Conservation (phyloP, 1,140 invertebrate genomes). For the Caenorhabditis elegans region DNA sequence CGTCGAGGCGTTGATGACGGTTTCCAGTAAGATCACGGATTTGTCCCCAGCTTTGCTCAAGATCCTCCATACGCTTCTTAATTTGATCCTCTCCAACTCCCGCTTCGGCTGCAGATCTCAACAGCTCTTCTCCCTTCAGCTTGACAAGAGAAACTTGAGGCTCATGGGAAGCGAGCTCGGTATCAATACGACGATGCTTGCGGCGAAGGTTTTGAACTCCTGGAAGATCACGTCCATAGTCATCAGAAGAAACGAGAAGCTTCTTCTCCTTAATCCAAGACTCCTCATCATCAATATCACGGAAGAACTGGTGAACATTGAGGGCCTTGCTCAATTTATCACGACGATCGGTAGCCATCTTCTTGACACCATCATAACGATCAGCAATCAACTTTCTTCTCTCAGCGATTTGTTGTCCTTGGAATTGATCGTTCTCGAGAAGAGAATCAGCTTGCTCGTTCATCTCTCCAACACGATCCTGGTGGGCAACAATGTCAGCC, state of each 20-base stretch:
- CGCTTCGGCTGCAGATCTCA: conserved; percentile 90
- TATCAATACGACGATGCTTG: conserved; percentile 94
- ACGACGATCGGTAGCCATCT: conserved; percentile 76
- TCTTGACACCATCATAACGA: conserved; percentile 75
- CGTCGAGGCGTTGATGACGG: conserved; percentile 63
- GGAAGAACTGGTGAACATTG: conserved; percentile 97
- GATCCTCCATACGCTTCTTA: conserved; percentile 72
- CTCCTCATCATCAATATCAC: conserved; percentile 98
- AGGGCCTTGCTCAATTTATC: conserved; percentile 88
- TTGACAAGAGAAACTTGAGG: conserved; percentile 91
- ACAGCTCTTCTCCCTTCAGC: conserved; percentile 90
- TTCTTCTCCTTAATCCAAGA: conserved; percentile 99
- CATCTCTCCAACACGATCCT: conserved; percentile 89
- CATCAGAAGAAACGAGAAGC: conserved; percentile 90
- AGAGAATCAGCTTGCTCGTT: conserved; percentile 88
- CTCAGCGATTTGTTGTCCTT: conserved; percentile 86
- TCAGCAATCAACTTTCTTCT: conserved; percentile 89
- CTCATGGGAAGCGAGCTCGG: conserved; percentile 91
- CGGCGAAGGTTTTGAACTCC: conserved; percentile 96
- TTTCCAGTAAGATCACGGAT: conserved; percentile 64
- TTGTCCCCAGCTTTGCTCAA: conserved; percentile 68
- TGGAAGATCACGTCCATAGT: conserved; percentile 94
- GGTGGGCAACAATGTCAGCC: conserved; percentile 85
- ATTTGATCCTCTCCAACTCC: conserved; percentile 80
- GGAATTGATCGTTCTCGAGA: conserved; percentile 90